These are phyloP conservation scores for Cyrtonyx montezumae DNA, from an alignment of 2,113 vertebrate species.

Conservation along the genomic window DNA sequence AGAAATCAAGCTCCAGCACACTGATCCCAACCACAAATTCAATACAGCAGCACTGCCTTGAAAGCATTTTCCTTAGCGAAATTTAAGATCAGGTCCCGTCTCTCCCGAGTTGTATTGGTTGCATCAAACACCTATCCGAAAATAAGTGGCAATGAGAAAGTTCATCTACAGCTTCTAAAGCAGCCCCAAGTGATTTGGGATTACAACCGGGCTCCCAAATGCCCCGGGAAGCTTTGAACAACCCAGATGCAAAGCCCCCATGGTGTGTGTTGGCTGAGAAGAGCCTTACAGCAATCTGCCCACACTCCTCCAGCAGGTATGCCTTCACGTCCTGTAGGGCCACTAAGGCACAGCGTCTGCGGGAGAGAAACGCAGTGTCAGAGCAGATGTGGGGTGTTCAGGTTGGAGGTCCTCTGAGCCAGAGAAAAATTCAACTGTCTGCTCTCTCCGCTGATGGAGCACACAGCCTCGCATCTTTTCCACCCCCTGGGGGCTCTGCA, in stretches of 20 bases:
- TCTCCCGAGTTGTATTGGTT: conserved; percentile 96
- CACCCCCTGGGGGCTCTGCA: not conserved
- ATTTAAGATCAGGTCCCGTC: conserved; percentile 90
- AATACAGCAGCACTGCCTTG: conserved; percentile 80
- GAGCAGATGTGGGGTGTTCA: rapidly evolving
- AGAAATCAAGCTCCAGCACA: rapidly evolving
- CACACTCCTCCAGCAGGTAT: conserved; percentile 88
- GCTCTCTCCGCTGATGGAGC: not conserved
- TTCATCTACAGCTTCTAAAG: not conserved
- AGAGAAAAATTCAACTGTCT: not conserved
- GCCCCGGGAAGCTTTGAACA: not conserved
- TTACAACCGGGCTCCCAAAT: rapidly evolving
- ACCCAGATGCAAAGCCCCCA: not conserved
- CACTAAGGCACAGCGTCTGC: conserved; percentile 92
- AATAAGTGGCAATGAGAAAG: not conserved
- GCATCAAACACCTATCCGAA: conserved; percentile 93
- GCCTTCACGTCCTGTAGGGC: conserved; percentile 92
- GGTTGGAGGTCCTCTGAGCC: not conserved
- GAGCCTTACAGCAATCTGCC: conserved; percentile 94
- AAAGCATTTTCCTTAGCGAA: conserved; percentile 91
- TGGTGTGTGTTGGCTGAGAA: not conserved
- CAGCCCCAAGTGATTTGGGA: not conserved
- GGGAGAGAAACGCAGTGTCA: not conserved
- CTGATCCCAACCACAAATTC: rapidly evolving
- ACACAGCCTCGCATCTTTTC: rapidly evolving